These are phyloP conservation scores for Tragelaphus strepsiceros DNA, from an alignment of 2,113 vertebrate genomes.

Conservation along the genomic window DNA sequence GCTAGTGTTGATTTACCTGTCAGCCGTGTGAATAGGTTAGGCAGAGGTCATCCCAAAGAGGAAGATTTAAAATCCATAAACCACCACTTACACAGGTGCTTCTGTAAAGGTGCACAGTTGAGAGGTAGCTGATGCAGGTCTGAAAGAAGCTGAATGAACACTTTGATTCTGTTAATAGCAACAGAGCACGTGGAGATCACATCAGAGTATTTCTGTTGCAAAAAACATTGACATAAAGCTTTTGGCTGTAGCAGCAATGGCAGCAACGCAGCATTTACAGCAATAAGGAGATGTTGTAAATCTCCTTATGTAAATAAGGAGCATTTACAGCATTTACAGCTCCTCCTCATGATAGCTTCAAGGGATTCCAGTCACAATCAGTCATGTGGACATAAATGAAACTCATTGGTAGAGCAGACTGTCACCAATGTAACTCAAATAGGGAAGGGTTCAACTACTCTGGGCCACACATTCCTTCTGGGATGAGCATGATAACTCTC, in stretches of 20 bases:
- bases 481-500: neutral
- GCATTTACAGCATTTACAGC: too few relatives aligned
- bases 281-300: neutral
- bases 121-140: accelerated
- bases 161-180: too few relatives aligned
- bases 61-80: neutral
- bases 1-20: neutral
- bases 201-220: neutral
- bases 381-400: neutral
- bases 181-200: neutral
- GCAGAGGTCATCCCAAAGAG: neutral
- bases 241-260: neutral
- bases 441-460: neutral
- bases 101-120: neutral
- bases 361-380: neutral
- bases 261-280: neutral
- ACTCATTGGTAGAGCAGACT: neutral
- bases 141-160: neutral
- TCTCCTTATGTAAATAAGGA: too few relatives aligned
- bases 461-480: neutral
- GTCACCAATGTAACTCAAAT: neutral
- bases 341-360: neutral
- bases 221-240: neutral
- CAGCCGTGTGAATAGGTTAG: neutral
- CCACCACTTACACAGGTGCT: neutral